phyloP scores from a whole-genome alignment of 2,888 invertebrate species.

The Lasioglossum calceatum region DNA sequence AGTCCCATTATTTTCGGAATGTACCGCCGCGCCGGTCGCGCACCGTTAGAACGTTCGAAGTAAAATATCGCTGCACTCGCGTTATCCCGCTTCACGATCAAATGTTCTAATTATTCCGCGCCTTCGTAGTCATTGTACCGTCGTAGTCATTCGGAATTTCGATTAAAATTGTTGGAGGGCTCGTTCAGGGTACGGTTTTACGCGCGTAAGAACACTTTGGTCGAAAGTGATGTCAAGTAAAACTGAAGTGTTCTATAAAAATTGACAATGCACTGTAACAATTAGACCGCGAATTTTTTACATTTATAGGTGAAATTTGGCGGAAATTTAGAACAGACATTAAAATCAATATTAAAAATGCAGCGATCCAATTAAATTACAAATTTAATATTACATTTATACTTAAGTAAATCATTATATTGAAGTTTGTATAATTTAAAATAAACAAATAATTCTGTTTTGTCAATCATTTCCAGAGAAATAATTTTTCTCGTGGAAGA shows the following conservation, averaged over 20 bases:
- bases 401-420: neutral
- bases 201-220: slow-evolving; percentile 37
- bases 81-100: neutral
- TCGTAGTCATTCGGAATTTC: slow-evolving; percentile 35
- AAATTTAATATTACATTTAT: too few relatives aligned
- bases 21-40: neutral
- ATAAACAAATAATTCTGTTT: too few relatives aligned
- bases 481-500: too few relatives aligned
- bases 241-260: neutral
- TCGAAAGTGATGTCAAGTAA: neutral
- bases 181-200: slow-evolving; percentile 38
- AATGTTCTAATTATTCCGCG: slow-evolving; percentile 3
- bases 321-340: too few relatives aligned
- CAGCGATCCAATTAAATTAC: too few relatives aligned
- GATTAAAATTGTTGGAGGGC: slow-evolving; percentile 58
- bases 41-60: neutral
- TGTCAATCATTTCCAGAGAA: too few relatives aligned
- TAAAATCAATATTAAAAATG: too few relatives aligned
- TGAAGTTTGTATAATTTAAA: neutral
- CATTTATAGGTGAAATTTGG: too few relatives aligned
- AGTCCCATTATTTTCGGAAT: slow-evolving; percentile 1
- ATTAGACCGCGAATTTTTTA: too few relatives aligned
- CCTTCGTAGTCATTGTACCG: slow-evolving; percentile 14
- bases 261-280: neutral
- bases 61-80: neutral